Evolutionary conservation across 2,888 invertebrate genomes (phyloP), one percentile per base, ranked within the genome.

Genomic region (Rhopalosiphum nymphaeae): DNA sequence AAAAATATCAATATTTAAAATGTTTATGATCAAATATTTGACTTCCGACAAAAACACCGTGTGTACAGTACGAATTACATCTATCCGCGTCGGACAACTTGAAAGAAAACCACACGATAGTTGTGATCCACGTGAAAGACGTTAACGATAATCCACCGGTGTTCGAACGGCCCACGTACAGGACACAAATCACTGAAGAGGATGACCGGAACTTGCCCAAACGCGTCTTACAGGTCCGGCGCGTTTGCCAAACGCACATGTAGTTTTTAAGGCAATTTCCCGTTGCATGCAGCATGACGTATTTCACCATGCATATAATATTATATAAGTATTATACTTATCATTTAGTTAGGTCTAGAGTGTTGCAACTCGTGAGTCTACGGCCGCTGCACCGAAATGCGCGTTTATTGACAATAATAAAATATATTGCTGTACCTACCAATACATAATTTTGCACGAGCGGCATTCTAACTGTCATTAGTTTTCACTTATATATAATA

Each of bases 141-240:
- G 99, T 99, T 95, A 99, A 99, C 96, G 99, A 99, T 97, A 99
- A 99, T 97, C 98, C 99, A 88, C 99, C 99, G 5, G 98, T 98
- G 95, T 99, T 99, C 96, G 98, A 98, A 96, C 97, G 98, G 95
- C 98, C 99, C 92, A 98, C 98, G 94, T 99, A 99, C 96, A 97
- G 98, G 96, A 98, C 99, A 92, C 98, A 99, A 96, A 99, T 99
- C 96, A 99, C 98, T 87, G 99, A 99, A 96, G 99, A 99, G 96
- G 99, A 99, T 96, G 98, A 99, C 96, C 97, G 98, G 95, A 98
- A 98, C 96, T 97, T 99, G 95, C 99, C 99, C 95, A 99, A 99
- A 96, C 98, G 98, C 95, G 98, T 99, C 95, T 97, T 99, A 95
- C 98, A 98, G 98, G 99, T 96, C 95, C 95, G 84, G 78, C 95